phyloP scores from a whole-genome alignment of 2,113 vertebrate genomes.

The Notechis scutatus region DNA sequence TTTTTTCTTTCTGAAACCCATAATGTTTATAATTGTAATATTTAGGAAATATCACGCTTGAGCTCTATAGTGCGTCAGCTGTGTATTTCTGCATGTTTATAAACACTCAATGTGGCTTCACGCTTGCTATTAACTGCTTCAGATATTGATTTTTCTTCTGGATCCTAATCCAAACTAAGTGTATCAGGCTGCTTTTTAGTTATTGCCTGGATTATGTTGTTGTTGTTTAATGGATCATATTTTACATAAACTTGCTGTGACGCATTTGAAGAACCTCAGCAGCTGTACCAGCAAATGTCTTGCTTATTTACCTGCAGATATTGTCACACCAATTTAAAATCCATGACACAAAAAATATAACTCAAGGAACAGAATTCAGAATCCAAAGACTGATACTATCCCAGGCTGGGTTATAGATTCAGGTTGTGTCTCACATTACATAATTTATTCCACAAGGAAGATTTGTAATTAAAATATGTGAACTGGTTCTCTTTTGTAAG shows the following conservation, averaged over 20 bases:
- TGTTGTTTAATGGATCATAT: conserved; percentile 1
- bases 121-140: not conserved
- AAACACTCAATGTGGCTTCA: not conserved
- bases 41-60: not conserved
- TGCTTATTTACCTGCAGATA: not conserved
- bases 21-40: not conserved
- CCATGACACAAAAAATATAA: conserved; percentile 7
- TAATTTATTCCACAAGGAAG: conserved; percentile 14
- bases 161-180: not conserved
- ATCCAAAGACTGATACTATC: conserved; percentile 1
- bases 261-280: not conserved
- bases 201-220: not conserved
- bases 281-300: not conserved
- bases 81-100: not conserved
- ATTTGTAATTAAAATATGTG: conserved; percentile 28
- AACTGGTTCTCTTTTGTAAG: conserved; percentile 17
- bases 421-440: conserved; percentile 15
- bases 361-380: conserved; percentile 4
- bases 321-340: conserved; percentile 27
- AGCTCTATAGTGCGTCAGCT: not conserved
- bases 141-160: not conserved
- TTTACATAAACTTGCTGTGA: not conserved
- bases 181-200: not conserved
- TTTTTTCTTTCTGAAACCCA: not conserved
- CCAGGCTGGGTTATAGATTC: not conserved